Base-by-base conservation (phyloP, 2,888 invertebrate species). In the Eurytoma adleriae region DNA sequence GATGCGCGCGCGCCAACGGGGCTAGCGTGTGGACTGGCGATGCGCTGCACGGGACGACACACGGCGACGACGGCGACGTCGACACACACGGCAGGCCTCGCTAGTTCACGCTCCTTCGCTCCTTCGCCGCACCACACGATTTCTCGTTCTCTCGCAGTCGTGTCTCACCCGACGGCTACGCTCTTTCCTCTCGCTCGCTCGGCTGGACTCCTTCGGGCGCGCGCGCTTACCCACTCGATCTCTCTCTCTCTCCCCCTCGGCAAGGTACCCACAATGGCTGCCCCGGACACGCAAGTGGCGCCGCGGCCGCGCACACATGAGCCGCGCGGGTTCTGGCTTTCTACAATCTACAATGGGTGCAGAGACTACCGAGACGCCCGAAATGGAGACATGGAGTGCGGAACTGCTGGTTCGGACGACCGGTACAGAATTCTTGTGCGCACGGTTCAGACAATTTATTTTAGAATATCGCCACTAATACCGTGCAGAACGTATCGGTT, bases 251-350 rank as follows among this genome's bases (percentile, higher is more conserved):
- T 64, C 69, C 70, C 64, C 56, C 50, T 78, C 59, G 16, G 59
- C 74, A 78, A 81, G 75, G 78, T 81, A 81, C 71, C 66, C 71
- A 75, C 73, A 81, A 81, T 81, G 81, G 81, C 81, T 52, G 81
- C 71, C 66, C 59, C 54, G 78, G 48, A 70, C 54, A 67, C 61
- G 61, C 61, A 62, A 59, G 57, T 18, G 54, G 64, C 54, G 27
- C 30, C 40, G 72, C 57, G 59, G 27, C 30, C 40, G 72, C 57
- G 59, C 50, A 27, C 16, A 48, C 54, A 27, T 18, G 16, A 14
- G 18, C 24, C 3, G 54, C 3, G 14, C n/a, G 12, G 16, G 24
- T 24, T 14, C 40, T 7, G 40, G 0, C 10, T 40, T 40, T 40
- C 40, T 40, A 54, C 54, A n/a, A 54, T 40, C 40, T 40, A 54